These are phyloP conservation scores for Homarus gammarus DNA, from an alignment of 2,888 invertebrate genomes.

Conservation along the genomic window DNA sequence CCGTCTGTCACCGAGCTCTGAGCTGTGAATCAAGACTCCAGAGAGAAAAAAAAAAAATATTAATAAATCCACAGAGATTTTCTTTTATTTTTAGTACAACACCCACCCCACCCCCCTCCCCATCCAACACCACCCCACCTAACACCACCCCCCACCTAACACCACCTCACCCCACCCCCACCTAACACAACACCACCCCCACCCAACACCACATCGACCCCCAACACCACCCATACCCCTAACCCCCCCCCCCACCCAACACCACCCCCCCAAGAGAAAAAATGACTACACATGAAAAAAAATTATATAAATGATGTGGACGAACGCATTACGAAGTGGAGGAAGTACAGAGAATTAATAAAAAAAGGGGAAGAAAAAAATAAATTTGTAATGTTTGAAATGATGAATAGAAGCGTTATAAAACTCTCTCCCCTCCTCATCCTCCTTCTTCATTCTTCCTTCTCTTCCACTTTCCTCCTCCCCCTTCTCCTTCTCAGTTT, in stretches of 20 bases:
- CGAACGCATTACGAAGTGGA: neutral
- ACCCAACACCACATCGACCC: too few species aligned
- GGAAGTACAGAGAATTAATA: too few species aligned
- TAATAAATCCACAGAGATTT: constrained; percentile 8
- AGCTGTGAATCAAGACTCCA: constrained; percentile 34
- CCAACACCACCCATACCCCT: too few species aligned
- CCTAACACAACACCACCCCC: too few species aligned
- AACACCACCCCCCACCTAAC: too few species aligned
- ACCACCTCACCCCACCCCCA: too few species aligned
- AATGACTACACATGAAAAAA: too few species aligned
- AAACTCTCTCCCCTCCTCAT: constrained; percentile 27
- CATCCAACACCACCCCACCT: too few species aligned
- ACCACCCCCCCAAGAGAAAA: constrained; percentile 11
- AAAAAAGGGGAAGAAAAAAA: neutral
- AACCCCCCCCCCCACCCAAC: too few species aligned
- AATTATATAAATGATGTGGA: too few species aligned
- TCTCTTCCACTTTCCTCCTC: neutral
- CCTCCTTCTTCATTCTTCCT: neutral
- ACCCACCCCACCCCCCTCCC: too few species aligned
- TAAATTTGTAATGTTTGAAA: constrained; percentile 34
- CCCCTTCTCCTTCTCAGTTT: neutral
- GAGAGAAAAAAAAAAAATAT: constrained; percentile 12
- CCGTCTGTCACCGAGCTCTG: constrained; percentile 39
- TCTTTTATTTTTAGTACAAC: too few species aligned
- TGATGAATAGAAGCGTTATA: constrained; percentile 47